These are phyloP conservation scores for Notothenia coriiceps DNA, from an alignment of 2,113 vertebrate species.

Conservation along the genomic window DNA sequence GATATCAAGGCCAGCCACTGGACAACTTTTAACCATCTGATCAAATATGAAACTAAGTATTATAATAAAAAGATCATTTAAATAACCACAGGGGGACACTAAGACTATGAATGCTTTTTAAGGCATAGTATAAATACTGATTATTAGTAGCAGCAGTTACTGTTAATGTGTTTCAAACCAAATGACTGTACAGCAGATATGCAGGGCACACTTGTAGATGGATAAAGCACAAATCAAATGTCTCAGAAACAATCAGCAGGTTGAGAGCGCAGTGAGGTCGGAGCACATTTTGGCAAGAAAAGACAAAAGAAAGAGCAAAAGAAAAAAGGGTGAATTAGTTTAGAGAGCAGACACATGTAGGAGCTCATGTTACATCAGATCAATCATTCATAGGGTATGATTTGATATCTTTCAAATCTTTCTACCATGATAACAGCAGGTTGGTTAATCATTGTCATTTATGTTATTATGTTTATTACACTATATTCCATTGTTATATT, in stretches of 20 bases:
- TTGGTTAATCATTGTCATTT: neutral
- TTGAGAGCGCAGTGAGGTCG: neutral
- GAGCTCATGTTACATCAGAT: conserved; percentile 45
- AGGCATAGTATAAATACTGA: neutral
- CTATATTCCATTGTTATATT: neutral
- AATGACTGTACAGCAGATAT: conserved; percentile 56
- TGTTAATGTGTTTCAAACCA: conserved; percentile 31
- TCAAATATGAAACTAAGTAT: conserved; percentile 16
- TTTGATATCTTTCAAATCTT: neutral
- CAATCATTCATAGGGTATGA: neutral
- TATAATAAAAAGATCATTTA: conserved; percentile 15
- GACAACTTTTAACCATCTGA: conserved; percentile 20
- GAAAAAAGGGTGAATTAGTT: conserved; percentile 1
- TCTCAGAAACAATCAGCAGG: conserved; percentile 28
- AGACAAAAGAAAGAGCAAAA: neutral
- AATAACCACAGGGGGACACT: neutral
- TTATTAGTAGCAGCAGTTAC: conserved; percentile 16
- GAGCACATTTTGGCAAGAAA: neutral
- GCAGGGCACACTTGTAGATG: conserved; percentile 32
- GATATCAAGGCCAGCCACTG: conserved; percentile 31
- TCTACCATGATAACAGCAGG: neutral
- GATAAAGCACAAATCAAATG: conserved; percentile 9
- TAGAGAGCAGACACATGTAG: conserved; percentile 24
- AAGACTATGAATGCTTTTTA: neutral
- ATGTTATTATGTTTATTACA: neutral